Base-by-base conservation (phyloP, 2,888 invertebrate species). In the Chromoteleia sp. region DNA sequence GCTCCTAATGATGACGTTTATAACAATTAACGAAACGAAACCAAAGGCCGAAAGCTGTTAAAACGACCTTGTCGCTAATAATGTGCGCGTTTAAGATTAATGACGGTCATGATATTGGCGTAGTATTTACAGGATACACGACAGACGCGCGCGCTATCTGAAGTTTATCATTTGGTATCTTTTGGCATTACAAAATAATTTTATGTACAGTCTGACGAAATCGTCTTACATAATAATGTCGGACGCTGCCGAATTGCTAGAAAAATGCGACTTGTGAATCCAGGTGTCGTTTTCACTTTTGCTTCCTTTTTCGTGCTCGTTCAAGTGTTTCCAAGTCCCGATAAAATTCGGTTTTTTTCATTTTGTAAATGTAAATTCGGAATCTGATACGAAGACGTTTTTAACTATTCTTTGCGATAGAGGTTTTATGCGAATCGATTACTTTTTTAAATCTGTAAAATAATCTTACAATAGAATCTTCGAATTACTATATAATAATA, bases 101-200 rank as follows among this genome's bases (percentile, higher is more conserved):
- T 63, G 54, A 70, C 76, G 76, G 61, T 70, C 70, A 70, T 77
- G 70, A 77, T 77, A 70, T 70, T 70, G 70, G 76, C 70, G 68
- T 70, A 61, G 4, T 67, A 77, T 67, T 30, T 76, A 67, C 70
- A 77, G 56, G 48, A 54, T 29, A 48, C 17, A n/a, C 65, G 19
- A 36, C 63, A 63, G 54, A 58, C 30, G 59, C 33, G 36, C 59
- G 59, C 50, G 50, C 25, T 33, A 52, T 52, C 63, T 74, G 63
- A 29, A 61, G 61, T 6, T 19, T 41, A 25, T 67, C 61, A 56
- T 77, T 90, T 90, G 90, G 90, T 90, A 88, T 89, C 88, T 90
- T 90, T 90, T 90, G 89, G 89, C 90, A 90, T 76, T 90, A 90
- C 90, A 90, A 90, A 90, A 90, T 90, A 90, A 90, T 90, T 87